A percentile compares a stretch with the other conserved stretches of the same genome.
Evolutionary conservation across 2,797 vertebrate species (phyloP).

Genomic region (Centropyge bicolor): DNA sequence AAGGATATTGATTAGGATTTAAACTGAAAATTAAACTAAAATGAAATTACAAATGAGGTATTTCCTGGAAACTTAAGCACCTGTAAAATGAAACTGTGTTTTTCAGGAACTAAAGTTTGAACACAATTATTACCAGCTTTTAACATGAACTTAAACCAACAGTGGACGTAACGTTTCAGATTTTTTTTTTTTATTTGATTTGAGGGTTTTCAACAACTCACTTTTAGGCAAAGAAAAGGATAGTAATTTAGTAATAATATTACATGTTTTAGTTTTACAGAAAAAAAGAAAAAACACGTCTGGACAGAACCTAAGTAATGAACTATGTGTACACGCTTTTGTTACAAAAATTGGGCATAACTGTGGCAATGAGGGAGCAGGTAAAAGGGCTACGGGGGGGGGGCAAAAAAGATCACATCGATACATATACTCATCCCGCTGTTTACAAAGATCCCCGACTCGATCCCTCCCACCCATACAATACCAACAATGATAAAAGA

Average conservation of each 20-base stretch:
- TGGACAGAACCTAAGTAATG: conserved; percentile 85
- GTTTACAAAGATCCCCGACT: conserved; percentile 80
- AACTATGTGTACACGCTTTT: conserved; percentile 85
- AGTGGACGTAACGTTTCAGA: conserved; percentile 41
- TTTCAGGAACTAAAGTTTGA: background rate
- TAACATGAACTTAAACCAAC: conserved; percentile 13
- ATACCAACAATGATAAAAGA: conserved; percentile 83
- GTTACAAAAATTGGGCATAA: conserved; percentile 83
- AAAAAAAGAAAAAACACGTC: conserved; percentile 74
- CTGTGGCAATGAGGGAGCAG: conserved; percentile 71
- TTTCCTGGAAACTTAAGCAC: background rate
- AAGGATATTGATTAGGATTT: background rate
- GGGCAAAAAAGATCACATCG: conserved; percentile 77
- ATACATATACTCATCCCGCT: conserved; percentile 82
- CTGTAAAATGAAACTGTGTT: background rate
- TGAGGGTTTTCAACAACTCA: conserved; percentile 85
- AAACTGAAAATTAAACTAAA: background rate
- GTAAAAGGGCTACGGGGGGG: conserved; percentile 50
- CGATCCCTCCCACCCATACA: conserved; percentile 78
- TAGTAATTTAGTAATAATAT: conserved; percentile 88
- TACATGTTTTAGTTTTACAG: conserved; percentile 88
- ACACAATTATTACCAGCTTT: background rate
- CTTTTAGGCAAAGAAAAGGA: conserved; percentile 86
- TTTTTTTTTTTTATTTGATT: conserved; percentile 80
- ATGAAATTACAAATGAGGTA: background rate